Base-by-base conservation (phyloP, 2,888 invertebrate species). In the Lasioglossum malachurum region DNA sequence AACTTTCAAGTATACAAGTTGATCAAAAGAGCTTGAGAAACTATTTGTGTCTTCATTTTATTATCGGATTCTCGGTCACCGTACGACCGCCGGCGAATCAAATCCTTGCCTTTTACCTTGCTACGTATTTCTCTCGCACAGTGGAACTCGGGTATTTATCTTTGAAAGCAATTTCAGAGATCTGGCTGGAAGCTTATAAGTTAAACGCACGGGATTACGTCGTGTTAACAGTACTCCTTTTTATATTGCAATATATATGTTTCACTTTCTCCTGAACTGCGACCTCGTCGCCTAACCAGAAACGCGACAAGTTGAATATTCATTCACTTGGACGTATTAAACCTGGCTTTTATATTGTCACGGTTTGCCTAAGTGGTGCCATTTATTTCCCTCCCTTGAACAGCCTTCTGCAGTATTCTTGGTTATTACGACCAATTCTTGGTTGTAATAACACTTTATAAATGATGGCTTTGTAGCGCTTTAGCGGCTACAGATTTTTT, bases 21-120 rank as follows among this genome's bases (percentile, higher is more conserved):
- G 64, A 82, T 76, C 73, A 71, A 31, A 60, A 64, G 77, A 64
- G 72, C 27, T 38, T 31, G 67, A 49, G 74, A 31, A 69, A 69
- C 67, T 38, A 74, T 75, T 74, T n/a, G 35, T 35, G 38, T 82
- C 77, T 60, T 69, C 69, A 74, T 77, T 73, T 74, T 82, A 78
- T 82, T 73, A 78, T 82, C 74, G 67, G 75, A 80, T 80, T 67
- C 74, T 75, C 46, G 31, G 72, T 53, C 73, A 60, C 41, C 31
- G 60, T 73, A 46, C 72, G 19, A 69, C 64, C 67, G 57, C 41
- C 49, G 74, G 10, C 74, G 80, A 74, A 64, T 74, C 49, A 67
- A 67, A 80, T 74, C 49, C 41, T 41, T 35, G 19, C 67, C 38
- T 69, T 80, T 46, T 19, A 35, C 64, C 67, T 41, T 31, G 23